Base-by-base conservation (phyloP, 2,888 invertebrate genomes). In the Cyaniris semiargus region DNA sequence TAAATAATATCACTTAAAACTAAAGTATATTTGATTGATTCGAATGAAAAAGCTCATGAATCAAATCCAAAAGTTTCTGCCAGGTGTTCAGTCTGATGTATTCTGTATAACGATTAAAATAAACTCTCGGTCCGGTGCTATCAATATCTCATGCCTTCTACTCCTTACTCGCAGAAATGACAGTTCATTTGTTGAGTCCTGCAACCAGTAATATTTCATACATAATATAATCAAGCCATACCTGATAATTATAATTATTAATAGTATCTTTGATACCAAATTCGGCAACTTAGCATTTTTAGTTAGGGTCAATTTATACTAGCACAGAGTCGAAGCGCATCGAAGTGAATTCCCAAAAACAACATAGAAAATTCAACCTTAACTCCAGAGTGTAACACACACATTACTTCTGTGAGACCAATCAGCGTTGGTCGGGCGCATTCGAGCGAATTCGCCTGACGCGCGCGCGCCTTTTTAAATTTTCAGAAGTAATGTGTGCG, bases 91-190 rank as follows among this genome's bases (percentile, higher is more conserved):
- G 83, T 94, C 94, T 44, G 94, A 88, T 78, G 98, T 98, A 91
- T 97, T 98, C 89, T 98, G 98, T 85, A 99, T 97, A 70, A 98
- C 98, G 87, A 98, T 98, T 70, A 99, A 95, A 87, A 98, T 96
- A 87, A 98, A 99, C 88, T 99, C 98, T 88, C 98, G 97, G 86
- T 99, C 98, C 34, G 99, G 99, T 31, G 99, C 99, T 76, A 99
- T 97, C 96, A 99, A 97, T 84, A 99, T 98, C 94, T 99, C 99
- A 87, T 99, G 98, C 88, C 99, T 98, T 92, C 98, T 98, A 79
- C 99, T 98, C 83, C 99, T 95, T 78, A 99, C 96, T 77, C 99
- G 95, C 18, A 99, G 95, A 91, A 99, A 99, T 80, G 98, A 98
- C 82, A 99, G 94, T 91, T 99, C 99, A 91, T 99, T 99, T 77